These are phyloP conservation scores for Sebastes dallii DNA, from an alignment of 2,797 vertebrate species.

Conservation along the genomic window DNA sequence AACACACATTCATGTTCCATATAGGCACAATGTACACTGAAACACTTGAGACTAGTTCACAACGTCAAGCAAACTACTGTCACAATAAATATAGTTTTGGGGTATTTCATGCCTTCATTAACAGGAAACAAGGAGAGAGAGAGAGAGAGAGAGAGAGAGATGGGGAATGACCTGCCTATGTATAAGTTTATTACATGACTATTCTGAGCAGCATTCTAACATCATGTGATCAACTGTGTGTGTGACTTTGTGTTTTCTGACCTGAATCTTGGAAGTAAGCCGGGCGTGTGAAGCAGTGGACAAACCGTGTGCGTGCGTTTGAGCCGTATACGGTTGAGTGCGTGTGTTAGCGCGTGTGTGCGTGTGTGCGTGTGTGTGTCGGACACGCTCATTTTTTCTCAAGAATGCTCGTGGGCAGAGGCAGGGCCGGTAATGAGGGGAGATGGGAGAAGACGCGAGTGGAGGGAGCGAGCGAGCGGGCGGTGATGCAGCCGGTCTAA, in stretches of 20 bases:
- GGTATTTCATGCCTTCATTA: no score
- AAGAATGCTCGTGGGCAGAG: conserved; percentile 58
- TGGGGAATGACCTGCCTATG: no score
- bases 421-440: conserved; percentile 47
- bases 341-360: background rate
- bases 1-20: no score
- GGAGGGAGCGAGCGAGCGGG: conserved; percentile 23
- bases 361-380: background rate
- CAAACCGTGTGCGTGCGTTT: background rate
- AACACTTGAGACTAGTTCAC: background rate
- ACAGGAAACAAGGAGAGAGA: background rate
- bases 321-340: background rate
- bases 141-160: background rate
- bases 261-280: conserved; percentile 33
- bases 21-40: background rate
- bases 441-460: conserved; percentile 39
- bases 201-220: no score
- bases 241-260: conserved; percentile 39
- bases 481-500: conserved; percentile 64
- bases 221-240: conserved; percentile 4
- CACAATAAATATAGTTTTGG: no score
- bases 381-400: conserved; percentile 24
- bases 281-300: conserved; percentile 23
- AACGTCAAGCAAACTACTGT: background rate
- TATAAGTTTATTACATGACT: no score